phyloP scores from a whole-genome alignment of 1,140 invertebrate genomes.

The Orius laevigatus region DNA sequence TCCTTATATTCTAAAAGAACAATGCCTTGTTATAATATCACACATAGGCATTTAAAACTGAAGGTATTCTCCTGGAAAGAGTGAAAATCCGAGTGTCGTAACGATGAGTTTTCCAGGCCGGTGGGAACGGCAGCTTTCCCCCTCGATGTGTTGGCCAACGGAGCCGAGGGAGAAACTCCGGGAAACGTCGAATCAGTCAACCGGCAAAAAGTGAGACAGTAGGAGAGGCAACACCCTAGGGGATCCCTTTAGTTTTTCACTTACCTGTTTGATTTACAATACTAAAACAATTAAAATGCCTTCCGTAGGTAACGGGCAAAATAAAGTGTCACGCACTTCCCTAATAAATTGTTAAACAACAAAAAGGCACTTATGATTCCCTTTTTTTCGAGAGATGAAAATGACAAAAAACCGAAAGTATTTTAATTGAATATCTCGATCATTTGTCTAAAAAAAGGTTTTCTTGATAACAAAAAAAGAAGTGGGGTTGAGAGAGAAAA shows the following conservation, averaged over 20 bases:
- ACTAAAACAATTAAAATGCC: too few species aligned
- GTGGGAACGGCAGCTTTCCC: constrained; percentile 3
- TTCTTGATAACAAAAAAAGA: too few species aligned
- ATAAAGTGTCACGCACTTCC: not conserved
- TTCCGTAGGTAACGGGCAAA: not conserved
- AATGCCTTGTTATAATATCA: not conserved
- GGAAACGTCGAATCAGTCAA: constrained; percentile 4
- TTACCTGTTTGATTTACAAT: not conserved
- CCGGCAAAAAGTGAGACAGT: not conserved
- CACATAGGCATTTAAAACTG: not conserved
- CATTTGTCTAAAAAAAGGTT: too few species aligned
- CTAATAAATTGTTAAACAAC: not conserved
- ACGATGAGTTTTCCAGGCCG: constrained; percentile 14
- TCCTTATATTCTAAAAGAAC: not conserved
- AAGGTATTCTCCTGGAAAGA: not conserved
- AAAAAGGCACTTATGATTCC: not conserved
- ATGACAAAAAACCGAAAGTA: too few species aligned
- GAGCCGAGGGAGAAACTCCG: constrained; percentile 7
- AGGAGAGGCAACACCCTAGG: not conserved
- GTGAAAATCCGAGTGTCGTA: constrained; percentile 4
- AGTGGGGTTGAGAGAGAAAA: too few species aligned
- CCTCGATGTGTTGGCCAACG: constrained; percentile 12
- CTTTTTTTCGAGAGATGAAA: too few species aligned
- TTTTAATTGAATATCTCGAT: too few species aligned
- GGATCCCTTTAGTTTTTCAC: not conserved